phyloP scores from a whole-genome alignment of 2,113 vertebrate species.

The Tragelaphus scriptus region DNA sequence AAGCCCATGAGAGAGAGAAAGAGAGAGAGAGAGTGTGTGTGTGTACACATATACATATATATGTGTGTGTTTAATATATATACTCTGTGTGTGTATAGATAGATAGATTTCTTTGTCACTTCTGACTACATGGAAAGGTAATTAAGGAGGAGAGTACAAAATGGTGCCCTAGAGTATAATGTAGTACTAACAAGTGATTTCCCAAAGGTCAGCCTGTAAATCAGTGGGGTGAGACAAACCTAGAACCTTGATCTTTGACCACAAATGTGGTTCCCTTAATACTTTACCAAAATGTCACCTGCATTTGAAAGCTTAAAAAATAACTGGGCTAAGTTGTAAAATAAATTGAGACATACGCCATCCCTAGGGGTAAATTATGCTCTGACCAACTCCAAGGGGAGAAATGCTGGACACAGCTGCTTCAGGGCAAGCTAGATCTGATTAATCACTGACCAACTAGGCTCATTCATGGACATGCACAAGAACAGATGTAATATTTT shows the following conservation, averaged over 20 bases:
- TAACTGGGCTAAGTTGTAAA: slow-evolving; percentile 32
- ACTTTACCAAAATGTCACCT: slow-evolving; percentile 40
- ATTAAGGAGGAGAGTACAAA: background rate
- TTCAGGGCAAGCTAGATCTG: background rate
- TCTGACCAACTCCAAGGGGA: slow-evolving; percentile 18
- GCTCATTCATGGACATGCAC: background rate
- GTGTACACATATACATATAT: background rate
- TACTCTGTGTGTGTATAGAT: background rate
- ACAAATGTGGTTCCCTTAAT: background rate
- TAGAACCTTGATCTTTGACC: slow-evolving; percentile 55
- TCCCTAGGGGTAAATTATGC: slow-evolving; percentile 37
- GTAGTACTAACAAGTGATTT: slow-evolving; percentile 1
- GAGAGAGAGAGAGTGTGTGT: too few species aligned
- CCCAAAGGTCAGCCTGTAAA: background rate
- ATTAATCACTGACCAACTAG: slow-evolving; percentile 49
- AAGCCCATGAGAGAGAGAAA: background rate
- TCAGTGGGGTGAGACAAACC: background rate
- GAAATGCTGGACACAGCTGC: slow-evolving; percentile 33
- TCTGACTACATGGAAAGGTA: background rate
- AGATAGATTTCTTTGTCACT: background rate
- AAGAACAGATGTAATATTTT: slow-evolving; percentile 38
- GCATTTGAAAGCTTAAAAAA: slow-evolving; percentile 41
- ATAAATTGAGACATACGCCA: slow-evolving; percentile 46
- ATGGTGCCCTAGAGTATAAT: background rate
- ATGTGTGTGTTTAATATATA: background rate